Evolutionary conservation across 1,140 invertebrate species (phyloP).

Genomic region (Liolophura sinensis): DNA sequence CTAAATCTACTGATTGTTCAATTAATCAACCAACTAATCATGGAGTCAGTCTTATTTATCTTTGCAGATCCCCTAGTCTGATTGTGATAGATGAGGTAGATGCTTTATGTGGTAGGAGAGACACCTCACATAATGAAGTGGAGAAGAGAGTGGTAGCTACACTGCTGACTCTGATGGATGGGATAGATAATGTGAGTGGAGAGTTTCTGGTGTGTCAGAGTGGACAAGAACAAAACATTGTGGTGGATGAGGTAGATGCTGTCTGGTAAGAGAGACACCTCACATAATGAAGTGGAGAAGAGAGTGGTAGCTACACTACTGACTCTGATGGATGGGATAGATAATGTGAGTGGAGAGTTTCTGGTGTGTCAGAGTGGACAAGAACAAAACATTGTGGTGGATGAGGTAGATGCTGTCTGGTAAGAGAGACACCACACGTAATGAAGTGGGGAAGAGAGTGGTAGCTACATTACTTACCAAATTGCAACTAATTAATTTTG

Average conservation of each 20-base stretch:
- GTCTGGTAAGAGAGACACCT: slow-evolving; percentile 83
- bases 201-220: neutral
- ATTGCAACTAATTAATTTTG: neutral
- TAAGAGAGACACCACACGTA: slow-evolving; percentile 72
- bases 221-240: neutral
- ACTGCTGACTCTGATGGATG: slow-evolving; percentile 73
- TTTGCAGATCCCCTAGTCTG: slow-evolving; percentile 75
- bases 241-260: slow-evolving; percentile 54
- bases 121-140: slow-evolving; percentile 68
- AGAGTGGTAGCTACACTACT: slow-evolving; percentile 71
- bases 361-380: neutral
- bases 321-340: slow-evolving; percentile 68
- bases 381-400: slow-evolving; percentile 74
- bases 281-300: slow-evolving; percentile 73
- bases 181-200: slow-evolving; percentile 24
- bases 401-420: slow-evolving; percentile 99
- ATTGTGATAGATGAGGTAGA: slow-evolving; percentile 99
- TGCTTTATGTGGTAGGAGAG: slow-evolving; percentile 94
- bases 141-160: slow-evolving; percentile 74
- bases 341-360: slow-evolving; percentile 15
- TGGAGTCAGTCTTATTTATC: neutral
- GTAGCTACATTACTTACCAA: slow-evolving; percentile 67
- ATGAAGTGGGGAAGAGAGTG: slow-evolving; percentile 76
- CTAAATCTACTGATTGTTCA: neutral
- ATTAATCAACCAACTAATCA: neutral